phyloP scores from a whole-genome alignment of 2,797 vertebrate species.

The Miichthys miiuy region DNA sequence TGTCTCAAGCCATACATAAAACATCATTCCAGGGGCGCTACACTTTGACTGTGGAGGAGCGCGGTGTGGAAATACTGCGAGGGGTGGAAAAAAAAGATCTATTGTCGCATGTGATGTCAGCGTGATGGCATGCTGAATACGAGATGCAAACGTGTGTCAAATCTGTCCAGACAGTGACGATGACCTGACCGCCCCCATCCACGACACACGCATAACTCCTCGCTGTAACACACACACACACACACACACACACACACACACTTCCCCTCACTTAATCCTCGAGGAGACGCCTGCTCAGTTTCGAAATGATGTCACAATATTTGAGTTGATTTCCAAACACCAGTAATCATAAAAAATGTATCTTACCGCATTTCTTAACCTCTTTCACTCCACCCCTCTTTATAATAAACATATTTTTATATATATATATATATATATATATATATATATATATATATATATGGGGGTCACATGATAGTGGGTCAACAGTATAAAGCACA shows the following conservation, averaged over 20 bases:
- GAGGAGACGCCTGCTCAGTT: conserved; percentile 1
- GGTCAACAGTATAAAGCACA: too few relatives aligned
- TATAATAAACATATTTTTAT: too few relatives aligned
- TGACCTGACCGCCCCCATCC: conserved; percentile 31
- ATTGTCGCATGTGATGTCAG: conserved; percentile 56
- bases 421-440: too few relatives aligned
- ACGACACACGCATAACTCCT: background rate
- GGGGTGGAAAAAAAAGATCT: background rate
- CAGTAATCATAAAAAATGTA: background rate
- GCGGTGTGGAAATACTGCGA: conserved; percentile 16
- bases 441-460: too few relatives aligned
- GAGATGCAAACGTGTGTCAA: conserved; percentile 48
- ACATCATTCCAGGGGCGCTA: background rate
- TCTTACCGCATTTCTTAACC: too few relatives aligned
- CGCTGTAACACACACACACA: conserved; percentile 1
- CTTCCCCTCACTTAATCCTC: background rate
- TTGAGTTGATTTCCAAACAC: background rate
- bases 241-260: conserved; percentile 19
- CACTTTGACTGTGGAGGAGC: too few relatives aligned
- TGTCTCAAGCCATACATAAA: conserved; percentile 34
- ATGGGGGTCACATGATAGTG: too few relatives aligned
- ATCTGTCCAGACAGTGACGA: conserved; percentile 48
- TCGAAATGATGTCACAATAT: background rate
- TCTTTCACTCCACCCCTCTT: too few relatives aligned
- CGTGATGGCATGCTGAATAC: conserved; percentile 51